Evolutionary conservation across 2,888 invertebrate species (phyloP), one percentile per base, ranked within the genome.

Genomic region (Drosophila aldrichi): DNA sequence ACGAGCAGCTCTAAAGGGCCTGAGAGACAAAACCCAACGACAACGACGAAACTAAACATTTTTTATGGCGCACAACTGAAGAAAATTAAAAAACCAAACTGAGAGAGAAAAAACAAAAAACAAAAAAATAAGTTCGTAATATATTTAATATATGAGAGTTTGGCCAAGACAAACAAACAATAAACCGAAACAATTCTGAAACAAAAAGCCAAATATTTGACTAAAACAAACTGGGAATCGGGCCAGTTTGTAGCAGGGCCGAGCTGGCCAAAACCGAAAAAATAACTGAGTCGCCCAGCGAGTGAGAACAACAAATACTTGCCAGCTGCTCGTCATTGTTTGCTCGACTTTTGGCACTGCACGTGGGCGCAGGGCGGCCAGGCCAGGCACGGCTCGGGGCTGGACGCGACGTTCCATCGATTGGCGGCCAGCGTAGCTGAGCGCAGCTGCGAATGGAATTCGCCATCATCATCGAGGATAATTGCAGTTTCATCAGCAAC

Each of bases 291-390:
- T 34, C 32, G 29, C 46, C 55, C 57, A 57, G 40, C 59, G 82
- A 85, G 87, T 87, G 87, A 87, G 87, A 88, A 88, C 77, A 81
- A 66, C 68, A 87, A 85, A 88, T 85, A 87, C 78, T 83, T 88
- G 56, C 74, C 79, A 82, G 81, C 87, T 88, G 82, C 82, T 85
- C 85, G 75, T 85, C 87, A 87, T 88, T 85, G 85, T 83, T 87
- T 79, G 79, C 69, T 64, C 79, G 73, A 76, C 73, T 79, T 79
- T 79, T 76, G 70, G 66, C 78, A 73, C 73, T 79, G 73, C 73
- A 78, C 72, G 65, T 82, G 77, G 75, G 74, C 71, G 74, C 66
- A 41, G 55, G 70, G 41, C 56, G 56, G 34, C 54, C 40, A 16
- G 16, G 38, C 38, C 36, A 3, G 25, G 14, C 14, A 14, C 14